Evolutionary conservation across 2,797 vertebrate genomes (phyloP).

Genomic region (Hirundo rustica): DNA sequence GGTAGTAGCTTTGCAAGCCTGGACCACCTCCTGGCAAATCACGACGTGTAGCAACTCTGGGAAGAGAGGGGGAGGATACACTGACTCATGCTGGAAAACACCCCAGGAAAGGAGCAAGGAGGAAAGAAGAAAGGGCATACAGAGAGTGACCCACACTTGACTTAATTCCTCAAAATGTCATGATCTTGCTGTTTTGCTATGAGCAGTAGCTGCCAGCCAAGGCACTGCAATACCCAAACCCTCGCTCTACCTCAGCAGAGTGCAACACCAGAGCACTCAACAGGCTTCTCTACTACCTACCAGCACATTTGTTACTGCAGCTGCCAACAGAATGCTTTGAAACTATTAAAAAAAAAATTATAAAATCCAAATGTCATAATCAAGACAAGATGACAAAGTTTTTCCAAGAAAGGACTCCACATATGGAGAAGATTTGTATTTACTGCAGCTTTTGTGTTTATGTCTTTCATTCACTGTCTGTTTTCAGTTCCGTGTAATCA

Average conservation of each 20-base stretch:
- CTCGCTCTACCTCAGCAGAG: not conserved
- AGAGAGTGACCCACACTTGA: not conserved
- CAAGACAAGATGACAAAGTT: not conserved
- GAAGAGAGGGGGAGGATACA: not conserved
- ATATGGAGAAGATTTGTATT: not conserved
- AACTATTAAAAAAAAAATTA: not conserved
- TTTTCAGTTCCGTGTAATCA: not conserved
- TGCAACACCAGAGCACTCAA: not conserved
- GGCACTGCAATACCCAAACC: fast-evolving
- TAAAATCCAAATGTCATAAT: not conserved
- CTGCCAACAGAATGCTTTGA: not conserved
- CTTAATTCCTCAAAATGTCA: not conserved
- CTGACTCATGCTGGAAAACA: not conserved
- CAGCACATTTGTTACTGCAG: not conserved
- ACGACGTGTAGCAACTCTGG: not conserved
- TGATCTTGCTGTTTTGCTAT: not conserved
- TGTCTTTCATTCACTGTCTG: not conserved
- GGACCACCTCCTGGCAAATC: not conserved
- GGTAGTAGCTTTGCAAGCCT: not conserved
- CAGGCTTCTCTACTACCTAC: not conserved
- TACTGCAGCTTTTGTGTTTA: not conserved
- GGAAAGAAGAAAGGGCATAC: not conserved
- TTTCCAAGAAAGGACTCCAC: not conserved
- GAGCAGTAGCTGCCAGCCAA: not conserved
- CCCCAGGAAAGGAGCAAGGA: not conserved